phyloP scores from a whole-genome alignment of 2,113 vertebrate genomes.

The Meles meles region DNA sequence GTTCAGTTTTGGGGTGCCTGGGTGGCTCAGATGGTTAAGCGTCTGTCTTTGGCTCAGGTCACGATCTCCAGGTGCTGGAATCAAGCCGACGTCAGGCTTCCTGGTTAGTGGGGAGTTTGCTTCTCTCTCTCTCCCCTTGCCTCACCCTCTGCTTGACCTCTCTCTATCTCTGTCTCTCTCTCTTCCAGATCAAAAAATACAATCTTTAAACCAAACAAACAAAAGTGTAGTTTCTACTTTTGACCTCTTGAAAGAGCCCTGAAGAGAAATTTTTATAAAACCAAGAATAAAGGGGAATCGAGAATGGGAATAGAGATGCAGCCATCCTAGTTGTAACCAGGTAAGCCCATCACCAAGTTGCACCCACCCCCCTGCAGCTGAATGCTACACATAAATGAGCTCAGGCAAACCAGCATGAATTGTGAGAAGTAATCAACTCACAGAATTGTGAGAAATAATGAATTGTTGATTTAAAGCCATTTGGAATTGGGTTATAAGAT shows the following conservation, averaged over 20 bases:
- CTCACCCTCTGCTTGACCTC: not conserved
- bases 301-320: not conserved
- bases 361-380: accelerated
- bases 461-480: not conserved
- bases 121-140: not conserved
- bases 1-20: not conserved
- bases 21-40: not conserved
- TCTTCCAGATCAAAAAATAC: not conserved
- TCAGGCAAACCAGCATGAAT: not conserved
- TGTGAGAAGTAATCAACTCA: not conserved
- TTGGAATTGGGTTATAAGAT: not conserved
- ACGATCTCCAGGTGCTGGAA: not conserved
- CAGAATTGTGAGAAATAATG: not conserved
- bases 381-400: not conserved
- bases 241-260: not conserved
- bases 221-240: not conserved
- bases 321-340: not conserved
- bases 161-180: not conserved
- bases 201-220: too few species aligned
- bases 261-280: not conserved
- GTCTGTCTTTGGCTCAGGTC: not conserved
- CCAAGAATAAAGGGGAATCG: not conserved
- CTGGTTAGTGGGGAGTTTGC: not conserved
- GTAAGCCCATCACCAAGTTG: not conserved
- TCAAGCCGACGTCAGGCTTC: not conserved